phyloP scores from a whole-genome alignment of 2,113 vertebrate species.

The Electrona antarctica region DNA sequence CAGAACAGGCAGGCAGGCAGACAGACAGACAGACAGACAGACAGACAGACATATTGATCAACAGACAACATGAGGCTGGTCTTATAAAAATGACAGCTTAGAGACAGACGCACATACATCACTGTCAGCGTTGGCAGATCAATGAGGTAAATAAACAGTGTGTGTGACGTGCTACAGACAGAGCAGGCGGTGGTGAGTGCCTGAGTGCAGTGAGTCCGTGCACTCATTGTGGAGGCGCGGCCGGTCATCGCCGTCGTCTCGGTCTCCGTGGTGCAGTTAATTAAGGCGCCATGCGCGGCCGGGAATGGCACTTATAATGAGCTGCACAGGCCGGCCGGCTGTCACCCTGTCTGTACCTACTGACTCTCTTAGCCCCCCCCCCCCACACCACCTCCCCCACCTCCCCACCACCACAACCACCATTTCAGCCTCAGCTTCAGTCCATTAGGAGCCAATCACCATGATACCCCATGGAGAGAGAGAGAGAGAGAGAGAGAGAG shows the following conservation, averaged over 20 bases:
- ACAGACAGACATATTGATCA: too few species aligned
- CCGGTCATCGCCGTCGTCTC: not conserved
- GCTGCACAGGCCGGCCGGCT: constrained; percentile 12
- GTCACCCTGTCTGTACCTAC: constrained; percentile 8
- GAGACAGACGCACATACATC: too few species aligned
- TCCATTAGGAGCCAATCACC: constrained; percentile 51
- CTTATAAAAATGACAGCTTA: too few species aligned
- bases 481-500: not conserved
- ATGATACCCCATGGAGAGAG: constrained; percentile 34
- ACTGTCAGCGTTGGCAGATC: too few species aligned
- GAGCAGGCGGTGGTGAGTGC: too few species aligned
- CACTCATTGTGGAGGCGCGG: constrained; percentile 25
- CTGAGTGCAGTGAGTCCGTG: too few species aligned
- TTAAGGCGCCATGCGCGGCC: constrained; percentile 40
- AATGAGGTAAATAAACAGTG: too few species aligned
- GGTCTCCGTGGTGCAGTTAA: constrained; percentile 51
- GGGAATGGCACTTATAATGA: constrained; percentile 46
- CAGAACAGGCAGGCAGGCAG: too few species aligned
- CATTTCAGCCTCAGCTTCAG: constrained; percentile 7
- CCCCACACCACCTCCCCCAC: not conserved
- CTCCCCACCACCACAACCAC: constrained; percentile 9
- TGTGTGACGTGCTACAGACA: too few species aligned
- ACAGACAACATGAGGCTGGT: too few species aligned
- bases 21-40: too few species aligned
- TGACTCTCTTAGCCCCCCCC: not conserved